These are phyloP conservation scores for Pipistrellus pygmaeus DNA, from an alignment of 2,797 vertebrate genomes.

Conservation along the genomic window DNA sequence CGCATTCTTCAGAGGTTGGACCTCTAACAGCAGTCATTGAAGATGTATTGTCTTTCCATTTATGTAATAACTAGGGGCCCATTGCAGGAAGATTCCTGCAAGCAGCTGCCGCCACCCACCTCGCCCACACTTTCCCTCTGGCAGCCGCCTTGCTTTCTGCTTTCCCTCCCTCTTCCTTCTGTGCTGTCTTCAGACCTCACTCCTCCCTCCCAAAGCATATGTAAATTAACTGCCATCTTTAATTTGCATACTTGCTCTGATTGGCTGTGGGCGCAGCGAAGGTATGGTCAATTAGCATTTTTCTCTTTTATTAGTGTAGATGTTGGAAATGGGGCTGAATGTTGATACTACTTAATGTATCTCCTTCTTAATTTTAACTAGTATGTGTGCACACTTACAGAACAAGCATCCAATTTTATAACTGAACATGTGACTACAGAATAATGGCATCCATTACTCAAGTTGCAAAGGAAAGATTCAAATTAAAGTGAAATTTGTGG, in stretches of 20 bases:
- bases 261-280: no score
- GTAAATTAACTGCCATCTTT: no score
- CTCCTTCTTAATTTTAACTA: conserved; percentile 5
- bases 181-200: no score
- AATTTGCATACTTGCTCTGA: no score
- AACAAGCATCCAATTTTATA: not conserved
- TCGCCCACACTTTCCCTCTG: no score
- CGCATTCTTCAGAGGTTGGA: not conserved
- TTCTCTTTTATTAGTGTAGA: no score
- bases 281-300: no score
- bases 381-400: not conserved
- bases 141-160: no score
- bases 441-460: not conserved
- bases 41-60: not conserved
- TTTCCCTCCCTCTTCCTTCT: no score
- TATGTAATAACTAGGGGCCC: not conserved
- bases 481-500: not conserved
- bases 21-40: not conserved
- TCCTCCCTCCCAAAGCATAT: no score
- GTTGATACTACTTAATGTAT: not conserved
- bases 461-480: not conserved
- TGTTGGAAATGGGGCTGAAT: not conserved
- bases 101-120: no score
- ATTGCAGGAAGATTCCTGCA: no score
- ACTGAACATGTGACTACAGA: not conserved